These are phyloP conservation scores for Maniola jurtina DNA, from an alignment of 1,140 invertebrate species.

Conservation along the genomic window DNA sequence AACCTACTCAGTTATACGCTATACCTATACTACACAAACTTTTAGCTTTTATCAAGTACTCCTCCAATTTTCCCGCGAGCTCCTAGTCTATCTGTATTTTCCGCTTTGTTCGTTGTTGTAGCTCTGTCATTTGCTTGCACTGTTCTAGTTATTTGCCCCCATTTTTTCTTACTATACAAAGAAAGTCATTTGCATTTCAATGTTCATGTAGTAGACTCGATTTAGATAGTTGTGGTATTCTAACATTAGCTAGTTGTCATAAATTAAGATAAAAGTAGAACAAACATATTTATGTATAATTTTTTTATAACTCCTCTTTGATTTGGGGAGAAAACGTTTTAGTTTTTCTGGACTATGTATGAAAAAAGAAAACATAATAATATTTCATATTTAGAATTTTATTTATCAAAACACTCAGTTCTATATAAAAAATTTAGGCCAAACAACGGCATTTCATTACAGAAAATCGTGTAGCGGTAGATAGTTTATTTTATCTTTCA, in stretches of 20 bases:
- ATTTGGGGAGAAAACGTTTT: too few species aligned
- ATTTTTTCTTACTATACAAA: constrained; percentile 46
- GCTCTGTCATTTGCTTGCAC: constrained; percentile 58
- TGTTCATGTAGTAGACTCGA: constrained; percentile 48
- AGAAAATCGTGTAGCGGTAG: too few species aligned
- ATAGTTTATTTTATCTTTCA: too few species aligned
- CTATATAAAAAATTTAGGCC: too few species aligned
- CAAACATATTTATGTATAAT: too few species aligned
- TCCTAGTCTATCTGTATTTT: constrained; percentile 38
- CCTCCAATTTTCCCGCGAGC: constrained; percentile 11
- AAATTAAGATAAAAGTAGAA: constrained; percentile 5
- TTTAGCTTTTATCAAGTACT: constrained; percentile 12
- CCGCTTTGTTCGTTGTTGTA: constrained; percentile 62
- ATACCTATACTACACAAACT: constrained; percentile 3
- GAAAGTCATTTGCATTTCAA: constrained; percentile 60
- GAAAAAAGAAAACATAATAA: too few species aligned
- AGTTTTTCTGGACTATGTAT: too few species aligned
- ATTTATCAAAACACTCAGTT: too few species aligned
- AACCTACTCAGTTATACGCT: too few species aligned
- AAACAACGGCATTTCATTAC: too few species aligned
- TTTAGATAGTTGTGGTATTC: constrained; percentile 30
- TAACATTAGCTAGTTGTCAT: constrained; percentile 23
- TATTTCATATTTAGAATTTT: too few species aligned
- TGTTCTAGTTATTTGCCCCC: constrained; percentile 52
- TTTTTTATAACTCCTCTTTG: too few species aligned